Percentiles rank a stretch among this genome's conserved stretches.
Conservation (phyloP, 2,888 invertebrate species). For the Phortica okadai region DNA sequence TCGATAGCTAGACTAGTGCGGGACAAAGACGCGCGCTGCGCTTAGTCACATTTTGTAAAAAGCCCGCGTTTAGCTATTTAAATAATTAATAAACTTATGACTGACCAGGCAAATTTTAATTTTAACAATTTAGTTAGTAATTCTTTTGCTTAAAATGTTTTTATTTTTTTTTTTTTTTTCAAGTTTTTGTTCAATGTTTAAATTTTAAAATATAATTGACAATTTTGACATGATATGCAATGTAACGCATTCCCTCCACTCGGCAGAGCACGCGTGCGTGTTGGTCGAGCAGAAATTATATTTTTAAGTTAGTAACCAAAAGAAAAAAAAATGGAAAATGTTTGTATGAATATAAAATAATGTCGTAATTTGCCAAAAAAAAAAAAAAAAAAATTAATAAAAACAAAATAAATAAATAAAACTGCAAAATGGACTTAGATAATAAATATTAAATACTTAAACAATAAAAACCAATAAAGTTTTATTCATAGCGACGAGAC, state of each 20-base stretch:
- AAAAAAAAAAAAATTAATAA: background rate
- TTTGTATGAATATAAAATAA: background rate
- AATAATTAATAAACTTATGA: background rate
- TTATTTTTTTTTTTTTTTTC: conserved; percentile 7
- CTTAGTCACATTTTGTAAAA: background rate
- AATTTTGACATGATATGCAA: background rate
- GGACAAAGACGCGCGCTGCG: background rate
- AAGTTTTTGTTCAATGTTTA: background rate
- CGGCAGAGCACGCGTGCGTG: background rate
- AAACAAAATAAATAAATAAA: background rate
- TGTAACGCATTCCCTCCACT: conserved; percentile 27
- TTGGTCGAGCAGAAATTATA: conserved; percentile 1
- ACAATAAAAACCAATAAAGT: conserved; percentile 43
- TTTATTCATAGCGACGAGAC: conserved; percentile 47
- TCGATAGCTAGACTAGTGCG: background rate
- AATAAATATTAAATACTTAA: conserved; percentile 23
- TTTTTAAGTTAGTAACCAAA: background rate
- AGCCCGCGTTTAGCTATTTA: background rate
- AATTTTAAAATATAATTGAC: background rate
- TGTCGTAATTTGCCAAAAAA: background rate
- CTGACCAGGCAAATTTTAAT: conserved; percentile 20
- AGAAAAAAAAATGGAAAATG: background rate
- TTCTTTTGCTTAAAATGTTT: background rate
- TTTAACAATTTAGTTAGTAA: conserved; percentile 11
- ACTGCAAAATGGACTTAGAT: background rate